Base-by-base conservation (phyloP, 2,113 vertebrate species). In the Heterochromis multidens region DNA sequence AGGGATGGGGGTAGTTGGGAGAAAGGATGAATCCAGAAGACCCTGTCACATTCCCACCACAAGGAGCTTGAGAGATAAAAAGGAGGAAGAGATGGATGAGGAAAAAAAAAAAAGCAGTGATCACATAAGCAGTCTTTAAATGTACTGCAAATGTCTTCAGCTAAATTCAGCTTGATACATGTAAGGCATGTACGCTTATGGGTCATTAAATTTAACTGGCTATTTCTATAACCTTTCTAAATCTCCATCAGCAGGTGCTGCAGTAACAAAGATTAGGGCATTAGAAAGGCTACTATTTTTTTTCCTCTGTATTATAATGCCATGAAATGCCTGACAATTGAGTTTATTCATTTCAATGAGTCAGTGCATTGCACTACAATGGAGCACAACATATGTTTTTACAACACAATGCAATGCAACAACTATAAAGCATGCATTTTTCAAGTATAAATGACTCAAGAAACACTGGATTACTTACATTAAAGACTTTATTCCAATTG, bases 21-120 rank as follows among this genome's bases (percentile, higher is more conserved):
- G 99, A 99, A 40, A 99, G 97, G 94, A 99, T 98, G 95, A 99
- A 99, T 76, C 99, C 99, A 27, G 99, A 98, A 63, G 98, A 99
- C 79, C 98, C 98, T 8, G 99, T 99, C 93, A 99, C 95, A 89
- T 99, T 99, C 79, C 99, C 98, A 89, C 99, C 99, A 94, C 99
- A 99, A 54, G 99, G 99, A 94, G 98, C 99, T 99, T 94, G 84
- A 87, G 49, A 84, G 60, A 80, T 10, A 58, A 31, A 87, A 13
- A 77, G 52, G 52, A 84, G 21, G 5, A 56, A 54, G 17, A 57
- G 2, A 60, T n/a, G 10, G 9, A 61, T 81, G 8, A 88, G 9
- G 43, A 0, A 0, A 27, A 43, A 60, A 7, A 72, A 60, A 79
- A 19, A 89, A 29, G 11, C 19, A 27, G 9, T n/a, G 7, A 81